These are phyloP conservation scores for Tenebrio molitor DNA, from an alignment of 1,140 invertebrate genomes.

Conservation along the genomic window DNA sequence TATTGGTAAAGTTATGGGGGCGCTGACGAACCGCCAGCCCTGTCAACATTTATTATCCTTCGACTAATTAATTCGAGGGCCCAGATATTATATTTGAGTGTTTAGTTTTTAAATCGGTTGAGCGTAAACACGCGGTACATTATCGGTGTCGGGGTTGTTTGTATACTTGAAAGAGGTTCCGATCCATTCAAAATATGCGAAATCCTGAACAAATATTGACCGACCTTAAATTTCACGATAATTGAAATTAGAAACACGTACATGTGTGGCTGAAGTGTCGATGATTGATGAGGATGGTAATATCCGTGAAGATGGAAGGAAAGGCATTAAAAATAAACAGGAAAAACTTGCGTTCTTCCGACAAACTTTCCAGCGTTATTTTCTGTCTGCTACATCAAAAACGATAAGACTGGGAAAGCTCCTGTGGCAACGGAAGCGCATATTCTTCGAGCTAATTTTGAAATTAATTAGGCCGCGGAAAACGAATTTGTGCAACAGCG, in stretches of 20 bases:
- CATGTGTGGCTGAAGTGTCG: neutral
- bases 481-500: constrained; percentile 9
- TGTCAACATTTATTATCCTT: constrained; percentile 27
- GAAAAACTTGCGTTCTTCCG: constrained; percentile 20
- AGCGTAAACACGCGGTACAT: neutral
- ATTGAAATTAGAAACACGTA: constrained; percentile 36
- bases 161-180: neutral
- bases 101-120: neutral
- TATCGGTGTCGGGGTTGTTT: neutral
- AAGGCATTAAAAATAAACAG: constrained; percentile 35
- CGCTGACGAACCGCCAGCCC: constrained; percentile 9
- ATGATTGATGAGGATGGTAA: constrained; percentile 34
- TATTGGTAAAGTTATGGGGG: constrained; percentile 29
- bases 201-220: constrained; percentile 1
- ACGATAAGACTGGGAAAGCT: constrained; percentile 6
- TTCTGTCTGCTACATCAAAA: constrained; percentile 4
- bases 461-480: constrained; percentile 24
- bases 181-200: neutral
- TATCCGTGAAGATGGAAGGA: constrained; percentile 20
- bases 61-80: constrained; percentile 3
- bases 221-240: constrained; percentile 10
- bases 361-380: constrained; percentile 16
- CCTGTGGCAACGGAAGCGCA: neutral
- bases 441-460: constrained; percentile 11
- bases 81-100: constrained; percentile 12